Evolutionary conservation across 2,888 invertebrate genomes (phyloP).

Genomic region (Bruchidius siliquastri): DNA sequence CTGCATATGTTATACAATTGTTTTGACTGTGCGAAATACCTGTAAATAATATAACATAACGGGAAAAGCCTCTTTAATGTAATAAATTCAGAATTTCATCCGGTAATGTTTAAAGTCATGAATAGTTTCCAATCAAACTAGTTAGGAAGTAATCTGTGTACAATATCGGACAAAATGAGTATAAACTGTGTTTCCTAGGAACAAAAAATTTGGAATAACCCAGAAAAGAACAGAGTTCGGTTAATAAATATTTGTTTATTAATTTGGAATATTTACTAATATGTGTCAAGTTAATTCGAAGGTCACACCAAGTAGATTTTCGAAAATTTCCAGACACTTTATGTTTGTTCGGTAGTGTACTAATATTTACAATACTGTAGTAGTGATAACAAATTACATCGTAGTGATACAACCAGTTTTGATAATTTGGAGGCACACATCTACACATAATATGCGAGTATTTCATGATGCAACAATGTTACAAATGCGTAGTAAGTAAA

Average conservation of each 20-base stretch:
- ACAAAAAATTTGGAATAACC: too few species aligned
- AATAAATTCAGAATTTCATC: neutral
- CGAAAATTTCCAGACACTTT: neutral
- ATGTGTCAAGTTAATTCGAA: too few species aligned
- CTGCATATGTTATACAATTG: neutral
- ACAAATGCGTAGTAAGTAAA: neutral
- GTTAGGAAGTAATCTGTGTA: neutral
- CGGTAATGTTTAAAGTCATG: neutral
- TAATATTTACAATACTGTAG: neutral
- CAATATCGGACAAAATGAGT: neutral
- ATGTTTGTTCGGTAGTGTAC: neutral
- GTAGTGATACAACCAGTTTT: neutral
- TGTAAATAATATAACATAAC: neutral
- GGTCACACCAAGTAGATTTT: too few species aligned
- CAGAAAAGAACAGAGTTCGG: too few species aligned
- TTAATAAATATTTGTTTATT: too few species aligned
- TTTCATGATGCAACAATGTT: neutral
- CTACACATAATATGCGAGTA: neutral
- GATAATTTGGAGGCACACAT: neutral
- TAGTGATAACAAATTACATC: neutral
- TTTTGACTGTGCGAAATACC: neutral
- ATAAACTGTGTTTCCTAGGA: too few species aligned
- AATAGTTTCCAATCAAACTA: neutral
- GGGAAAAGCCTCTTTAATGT: neutral
- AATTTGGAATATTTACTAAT: too few species aligned